Evolutionary conservation across 2,888 invertebrate species (phyloP).

Genomic region (Atrina japonica): DNA sequence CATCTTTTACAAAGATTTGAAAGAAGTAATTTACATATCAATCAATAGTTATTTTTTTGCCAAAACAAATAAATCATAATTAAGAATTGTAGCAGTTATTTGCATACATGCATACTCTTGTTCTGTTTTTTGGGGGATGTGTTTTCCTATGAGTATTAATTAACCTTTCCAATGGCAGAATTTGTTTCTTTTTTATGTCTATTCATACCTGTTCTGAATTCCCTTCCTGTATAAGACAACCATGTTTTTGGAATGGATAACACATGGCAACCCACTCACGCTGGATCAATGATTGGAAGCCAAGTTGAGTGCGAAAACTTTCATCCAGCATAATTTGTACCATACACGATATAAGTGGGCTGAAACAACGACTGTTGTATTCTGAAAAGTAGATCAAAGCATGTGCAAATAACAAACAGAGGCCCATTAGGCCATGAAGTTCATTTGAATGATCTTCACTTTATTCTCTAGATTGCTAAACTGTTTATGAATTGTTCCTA

Average conservation of each 20-base stretch:
- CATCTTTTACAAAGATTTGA: too few species aligned
- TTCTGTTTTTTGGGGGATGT: too few species aligned
- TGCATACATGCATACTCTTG: too few species aligned
- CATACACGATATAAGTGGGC: conserved; percentile 90
- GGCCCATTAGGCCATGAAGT: too few species aligned
- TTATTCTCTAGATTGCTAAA: neutral
- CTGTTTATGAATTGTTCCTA: too few species aligned
- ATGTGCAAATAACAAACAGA: neutral
- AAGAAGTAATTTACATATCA: too few species aligned
- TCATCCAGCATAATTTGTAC: conserved; percentile 94
- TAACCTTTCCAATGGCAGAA: too few species aligned
- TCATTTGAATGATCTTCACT: neutral
- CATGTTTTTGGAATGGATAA: conserved; percentile 89
- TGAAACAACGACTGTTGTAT: conserved; percentile 92
- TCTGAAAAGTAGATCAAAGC: conserved; percentile 79
- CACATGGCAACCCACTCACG: conserved; percentile 97
- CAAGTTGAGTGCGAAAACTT: conserved; percentile 89
- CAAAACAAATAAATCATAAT: neutral
- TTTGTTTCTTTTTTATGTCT: too few species aligned
- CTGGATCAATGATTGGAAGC: conserved; percentile 94
- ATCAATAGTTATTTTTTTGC: too few species aligned
- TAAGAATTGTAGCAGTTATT: too few species aligned
- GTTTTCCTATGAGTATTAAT: too few species aligned
- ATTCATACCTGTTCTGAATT: conserved; percentile 67
- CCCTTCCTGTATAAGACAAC: conserved; percentile 70